Base-by-base conservation (phyloP, 2,888 invertebrate species). In the Troglohyphantes excavatus region DNA sequence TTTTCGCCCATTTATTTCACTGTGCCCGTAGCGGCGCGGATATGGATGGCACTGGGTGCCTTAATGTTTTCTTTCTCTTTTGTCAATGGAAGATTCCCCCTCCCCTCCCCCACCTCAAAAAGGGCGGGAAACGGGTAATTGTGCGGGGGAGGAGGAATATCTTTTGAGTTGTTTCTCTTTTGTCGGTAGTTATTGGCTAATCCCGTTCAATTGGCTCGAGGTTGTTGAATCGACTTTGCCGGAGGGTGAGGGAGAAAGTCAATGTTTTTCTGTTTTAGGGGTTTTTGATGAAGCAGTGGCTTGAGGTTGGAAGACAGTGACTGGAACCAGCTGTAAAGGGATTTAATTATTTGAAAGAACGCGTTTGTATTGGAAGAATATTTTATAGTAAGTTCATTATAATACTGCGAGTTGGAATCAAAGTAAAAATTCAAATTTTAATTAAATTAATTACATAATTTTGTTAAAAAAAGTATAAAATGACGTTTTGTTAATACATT, bases 101-200 rank as follows among this genome's bases (percentile, higher is more conserved):
- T 23, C 61, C 17, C 33, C 75, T 26, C 39, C 26, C 75, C 2
- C 33, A 5, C 17, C 5, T 17, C n/a, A 13, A n/a, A n/a, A 53
- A 53, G 53, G n/a, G n/a, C 53, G 53, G 13, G n/a, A 53, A 13
- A 13, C 13, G 39, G 13, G 39, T 13, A 39, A 39, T 39, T 21
- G 39, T 63, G 63, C 13, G 59, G 27, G 19, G 59, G 75, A 19
- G 75, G 61, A 33, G 75, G 59, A 59, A 29, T 19, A 61, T 29
- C 39, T 39, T 68, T 53, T 68, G 23, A 21, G 67, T 29, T 59
- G 26, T n/a, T 79, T 79, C 53, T 19, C 23, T 79, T 68, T n/a
- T 68, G 67, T 79, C 61, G 67, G 79, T 53, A 79, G 67, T 79
- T 79, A 79, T 79, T 79, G 79, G 79, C 79, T 79, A 79, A 79